Evolutionary conservation across 2,888 invertebrate genomes (phyloP).

Genomic region (Eristalinus aeneus): DNA sequence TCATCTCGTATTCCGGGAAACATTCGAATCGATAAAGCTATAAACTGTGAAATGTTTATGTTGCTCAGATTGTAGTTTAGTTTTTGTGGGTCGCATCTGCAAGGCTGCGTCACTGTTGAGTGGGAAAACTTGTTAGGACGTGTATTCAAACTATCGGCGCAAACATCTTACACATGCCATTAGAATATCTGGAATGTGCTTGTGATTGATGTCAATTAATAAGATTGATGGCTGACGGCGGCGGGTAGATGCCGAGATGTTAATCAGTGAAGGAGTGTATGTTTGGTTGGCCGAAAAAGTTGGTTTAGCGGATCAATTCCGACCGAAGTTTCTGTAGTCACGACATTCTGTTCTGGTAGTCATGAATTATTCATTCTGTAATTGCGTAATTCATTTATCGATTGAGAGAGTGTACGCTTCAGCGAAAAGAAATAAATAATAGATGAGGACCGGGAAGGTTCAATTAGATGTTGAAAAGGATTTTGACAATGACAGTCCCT

Average conservation of each 20-base stretch:
- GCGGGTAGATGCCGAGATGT: neutral
- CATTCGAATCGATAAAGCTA: neutral
- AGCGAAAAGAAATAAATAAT: neutral
- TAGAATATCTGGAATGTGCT: neutral
- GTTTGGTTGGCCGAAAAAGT: neutral
- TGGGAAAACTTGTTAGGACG: constrained; percentile 5
- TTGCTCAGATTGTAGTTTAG: neutral
- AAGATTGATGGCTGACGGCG: neutral
- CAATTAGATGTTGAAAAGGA: neutral
- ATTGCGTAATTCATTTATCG: neutral
- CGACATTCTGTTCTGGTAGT: neutral
- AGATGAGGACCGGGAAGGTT: neutral
- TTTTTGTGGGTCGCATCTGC: neutral
- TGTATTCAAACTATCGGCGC: neutral
- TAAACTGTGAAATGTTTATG: neutral
- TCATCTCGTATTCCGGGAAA: neutral
- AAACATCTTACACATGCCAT: neutral
- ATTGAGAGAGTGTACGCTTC: neutral
- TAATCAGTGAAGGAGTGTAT: neutral
- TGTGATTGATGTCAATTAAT: neutral
- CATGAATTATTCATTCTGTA: neutral
- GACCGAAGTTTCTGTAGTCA: neutral
- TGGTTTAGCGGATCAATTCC: neutral
- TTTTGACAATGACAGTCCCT: too few relatives aligned
- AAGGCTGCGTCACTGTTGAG: constrained; percentile 3